A percentile compares a stretch with the other conserved stretches of the same genome.
phyloP scores from a whole-genome alignment of 2,113 vertebrate species.

The Taxidea taxus region DNA sequence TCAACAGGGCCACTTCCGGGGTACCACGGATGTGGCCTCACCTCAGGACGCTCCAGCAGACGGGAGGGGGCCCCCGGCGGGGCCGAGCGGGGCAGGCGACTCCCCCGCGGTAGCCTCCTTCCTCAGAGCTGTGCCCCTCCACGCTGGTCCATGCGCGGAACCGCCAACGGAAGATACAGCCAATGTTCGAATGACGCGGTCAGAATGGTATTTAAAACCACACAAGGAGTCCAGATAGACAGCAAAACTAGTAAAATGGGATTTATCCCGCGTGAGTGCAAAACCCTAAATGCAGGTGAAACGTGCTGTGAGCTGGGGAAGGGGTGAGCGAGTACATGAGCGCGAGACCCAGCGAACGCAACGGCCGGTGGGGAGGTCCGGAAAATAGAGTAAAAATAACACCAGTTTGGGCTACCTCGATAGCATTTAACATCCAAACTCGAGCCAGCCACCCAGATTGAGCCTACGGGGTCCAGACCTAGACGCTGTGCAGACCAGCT shows the following conservation, averaged over 20 bases:
- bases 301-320: not conserved
- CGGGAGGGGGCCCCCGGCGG: rapidly evolving
- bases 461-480: not conserved
- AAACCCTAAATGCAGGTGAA: not conserved
- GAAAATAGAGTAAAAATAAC: not conserved
- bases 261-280: not conserved
- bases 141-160: rapidly evolving
- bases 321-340: rapidly evolving
- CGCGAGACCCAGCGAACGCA: rapidly evolving
- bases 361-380: rapidly evolving
- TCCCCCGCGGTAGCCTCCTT: too few species aligned
- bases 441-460: not conserved
- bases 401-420: rapidly evolving
- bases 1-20: rapidly evolving
- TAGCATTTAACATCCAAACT: not conserved
- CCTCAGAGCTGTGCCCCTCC: not conserved
- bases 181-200: not conserved
- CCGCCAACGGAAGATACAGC: not conserved
- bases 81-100: too few species aligned
- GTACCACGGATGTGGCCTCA: rapidly evolving
- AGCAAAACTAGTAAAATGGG: not conserved
- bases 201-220: not conserved
- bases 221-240: not conserved
- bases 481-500: not conserved
- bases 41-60: rapidly evolving